These are phyloP conservation scores for Synanthedon vespiformis DNA, from an alignment of 2,888 invertebrate species.

Conservation along the genomic window DNA sequence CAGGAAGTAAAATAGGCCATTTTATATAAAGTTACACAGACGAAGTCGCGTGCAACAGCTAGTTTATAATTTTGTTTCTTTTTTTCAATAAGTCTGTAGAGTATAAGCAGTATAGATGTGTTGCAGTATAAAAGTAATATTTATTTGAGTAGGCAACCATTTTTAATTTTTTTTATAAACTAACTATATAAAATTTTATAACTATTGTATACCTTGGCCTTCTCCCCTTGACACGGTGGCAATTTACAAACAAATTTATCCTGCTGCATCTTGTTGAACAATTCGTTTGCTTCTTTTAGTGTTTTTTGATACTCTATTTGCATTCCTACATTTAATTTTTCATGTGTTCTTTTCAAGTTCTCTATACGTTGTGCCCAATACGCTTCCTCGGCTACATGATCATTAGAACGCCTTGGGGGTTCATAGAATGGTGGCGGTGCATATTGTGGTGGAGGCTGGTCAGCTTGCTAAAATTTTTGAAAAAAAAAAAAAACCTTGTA, in stretches of 20 bases:
- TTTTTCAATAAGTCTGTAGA: too few relatives aligned
- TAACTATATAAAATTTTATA: too few relatives aligned
- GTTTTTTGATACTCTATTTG: conserved; percentile 54
- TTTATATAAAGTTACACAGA: too few relatives aligned
- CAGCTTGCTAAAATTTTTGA: conserved; percentile 36
- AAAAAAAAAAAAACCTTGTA: not conserved
- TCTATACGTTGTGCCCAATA: conserved; percentile 61
- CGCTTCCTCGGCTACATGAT: conserved; percentile 50
- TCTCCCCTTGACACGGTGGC: conserved; percentile 59
- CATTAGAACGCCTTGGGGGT: conserved; percentile 28
- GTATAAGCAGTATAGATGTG: too few relatives aligned
- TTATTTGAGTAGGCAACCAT: too few relatives aligned
- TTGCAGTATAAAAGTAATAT: too few relatives aligned
- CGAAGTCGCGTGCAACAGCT: too few relatives aligned
- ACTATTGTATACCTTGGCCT: conserved; percentile 39
- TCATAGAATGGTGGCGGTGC: conserved; percentile 32
- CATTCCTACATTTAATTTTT: conserved; percentile 54
- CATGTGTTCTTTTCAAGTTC: conserved; percentile 48
- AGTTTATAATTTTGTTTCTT: too few relatives aligned
- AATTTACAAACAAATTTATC: conserved; percentile 45
- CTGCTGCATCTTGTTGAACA: conserved; percentile 40
- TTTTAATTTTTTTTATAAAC: too few relatives aligned
- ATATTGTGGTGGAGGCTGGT: conserved; percentile 32
- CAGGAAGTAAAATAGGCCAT: too few relatives aligned
- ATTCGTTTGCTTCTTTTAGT: conserved; percentile 51